Conservation (phyloP, 2,888 invertebrate genomes). For the Himalopsyche kuldschensis region DNA sequence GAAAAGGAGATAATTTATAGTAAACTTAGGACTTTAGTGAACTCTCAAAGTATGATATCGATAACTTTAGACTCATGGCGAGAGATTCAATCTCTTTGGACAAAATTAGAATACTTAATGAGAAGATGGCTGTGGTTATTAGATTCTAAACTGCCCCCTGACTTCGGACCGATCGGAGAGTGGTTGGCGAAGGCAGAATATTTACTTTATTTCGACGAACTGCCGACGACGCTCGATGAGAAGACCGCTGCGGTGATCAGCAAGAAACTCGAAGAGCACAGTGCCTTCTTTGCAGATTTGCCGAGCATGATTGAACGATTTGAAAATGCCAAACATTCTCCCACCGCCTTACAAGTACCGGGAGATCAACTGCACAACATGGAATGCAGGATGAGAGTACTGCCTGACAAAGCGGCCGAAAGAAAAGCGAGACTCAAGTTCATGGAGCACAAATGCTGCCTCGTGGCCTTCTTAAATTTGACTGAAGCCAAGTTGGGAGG, state of each 20-base stretch:
- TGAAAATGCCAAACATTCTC: conserved; percentile 69
- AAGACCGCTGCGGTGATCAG: conserved; percentile 86
- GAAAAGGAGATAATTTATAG: conserved; percentile 71
- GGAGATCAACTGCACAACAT: conserved; percentile 81
- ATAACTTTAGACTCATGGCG: conserved; percentile 86
- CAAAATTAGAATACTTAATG: conserved; percentile 75
- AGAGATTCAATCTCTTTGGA: conserved; percentile 79
- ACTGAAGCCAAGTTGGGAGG: conserved; percentile 86
- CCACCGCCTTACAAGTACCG: conserved; percentile 71
- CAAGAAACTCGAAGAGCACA: conserved; percentile 86
- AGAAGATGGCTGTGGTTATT: conserved; percentile 87
- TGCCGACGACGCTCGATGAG: conserved; percentile 83
- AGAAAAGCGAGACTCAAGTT: conserved; percentile 85
- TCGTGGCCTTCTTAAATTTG: conserved; percentile 87
- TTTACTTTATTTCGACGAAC: conserved; percentile 77
- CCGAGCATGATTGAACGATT: conserved; percentile 79
- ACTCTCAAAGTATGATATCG: conserved; percentile 78
- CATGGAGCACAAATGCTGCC: conserved; percentile 90
- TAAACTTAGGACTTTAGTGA: conserved; percentile 77
- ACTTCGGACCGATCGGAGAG: conserved; percentile 82
- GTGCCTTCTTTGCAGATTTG: conserved; percentile 83
- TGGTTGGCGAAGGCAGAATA: conserved; percentile 90
- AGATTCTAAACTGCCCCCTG: conserved; percentile 83
- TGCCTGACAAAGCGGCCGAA: conserved; percentile 77
- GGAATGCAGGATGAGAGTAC: conserved; percentile 73